These are phyloP conservation scores for Ianthella basta DNA, from an alignment of 37 sponge, comb jelly and placozoan species.

Conservation along the genomic window DNA sequence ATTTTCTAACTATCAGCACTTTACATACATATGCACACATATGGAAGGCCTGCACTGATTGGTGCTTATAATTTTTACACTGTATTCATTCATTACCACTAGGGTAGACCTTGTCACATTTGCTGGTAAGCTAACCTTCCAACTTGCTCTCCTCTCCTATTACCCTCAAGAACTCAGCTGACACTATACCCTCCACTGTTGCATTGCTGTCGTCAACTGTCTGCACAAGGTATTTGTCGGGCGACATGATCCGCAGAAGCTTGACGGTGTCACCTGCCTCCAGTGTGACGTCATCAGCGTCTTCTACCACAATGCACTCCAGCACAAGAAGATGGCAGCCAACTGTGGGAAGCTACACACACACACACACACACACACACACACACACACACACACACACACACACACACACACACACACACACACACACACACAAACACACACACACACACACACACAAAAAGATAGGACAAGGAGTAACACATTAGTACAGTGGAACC, in stretches of 20 bases:
- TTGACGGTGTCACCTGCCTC: slow-evolving; percentile 72
- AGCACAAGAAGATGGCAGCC: slow-evolving; percentile 59
- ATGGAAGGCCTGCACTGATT: too few relatives aligned
- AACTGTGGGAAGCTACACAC: slow-evolving; percentile 36
- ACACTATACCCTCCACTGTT: slow-evolving; percentile 53
- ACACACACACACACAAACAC: too few relatives aligned
- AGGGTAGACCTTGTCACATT: not conserved
- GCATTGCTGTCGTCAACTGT: slow-evolving; percentile 24
- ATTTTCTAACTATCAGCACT: too few relatives aligned
- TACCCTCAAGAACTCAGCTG: slow-evolving; percentile 46
- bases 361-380: not conserved
- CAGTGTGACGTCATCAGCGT: slow-evolving; percentile 59
- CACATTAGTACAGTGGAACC: too few relatives aligned
- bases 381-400: too few relatives aligned
- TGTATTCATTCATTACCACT: not conserved
- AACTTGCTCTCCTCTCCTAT: slow-evolving; percentile 24
- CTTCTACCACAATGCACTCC: slow-evolving; percentile 80
- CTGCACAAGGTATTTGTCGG: slow-evolving; percentile 24
- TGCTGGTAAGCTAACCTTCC: not conserved
- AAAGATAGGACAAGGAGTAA: too few relatives aligned
- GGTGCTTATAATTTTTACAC: too few relatives aligned
- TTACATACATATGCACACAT: too few relatives aligned
- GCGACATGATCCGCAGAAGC: slow-evolving; percentile 44
- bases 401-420: too few relatives aligned
- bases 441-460: too few relatives aligned